A percentile compares a stretch with the other conserved stretches of the same genome.
Conservation (phyloP, 2,797 vertebrate species). For the Pangasius mekongensis region DNA sequence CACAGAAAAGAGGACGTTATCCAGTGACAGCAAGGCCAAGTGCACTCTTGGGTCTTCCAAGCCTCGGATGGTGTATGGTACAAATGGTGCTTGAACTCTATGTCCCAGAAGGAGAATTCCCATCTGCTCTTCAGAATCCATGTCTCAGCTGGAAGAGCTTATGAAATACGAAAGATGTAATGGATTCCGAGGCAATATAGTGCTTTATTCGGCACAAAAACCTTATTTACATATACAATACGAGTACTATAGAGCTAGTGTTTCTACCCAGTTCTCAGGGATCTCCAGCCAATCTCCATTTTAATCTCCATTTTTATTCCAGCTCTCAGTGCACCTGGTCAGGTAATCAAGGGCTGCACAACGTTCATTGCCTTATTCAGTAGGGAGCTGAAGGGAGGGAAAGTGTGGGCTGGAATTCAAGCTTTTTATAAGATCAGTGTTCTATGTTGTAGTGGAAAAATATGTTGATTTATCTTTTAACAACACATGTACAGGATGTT, state of each 20-base stretch:
- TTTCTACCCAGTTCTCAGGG: background rate
- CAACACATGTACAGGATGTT: background rate
- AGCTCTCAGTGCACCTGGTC: constrained; percentile 22
- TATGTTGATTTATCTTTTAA: constrained; percentile 18
- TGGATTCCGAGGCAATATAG: constrained; percentile 8
- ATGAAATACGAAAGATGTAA: constrained; percentile 27
- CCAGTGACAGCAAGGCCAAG: background rate
- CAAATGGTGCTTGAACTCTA: constrained; percentile 4
- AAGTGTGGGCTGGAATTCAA: background rate
- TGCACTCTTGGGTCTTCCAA: background rate
- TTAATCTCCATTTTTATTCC: constrained; percentile 35
- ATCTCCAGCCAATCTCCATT: constrained; percentile 19
- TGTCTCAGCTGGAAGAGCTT: constrained; percentile 13
- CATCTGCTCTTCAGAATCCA: constrained; percentile 19
- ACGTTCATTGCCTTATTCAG: background rate
- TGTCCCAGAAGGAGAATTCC: constrained; percentile 11
- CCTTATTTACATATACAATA: constrained; percentile 26
- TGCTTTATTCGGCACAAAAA: background rate
- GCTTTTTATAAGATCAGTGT: background rate
- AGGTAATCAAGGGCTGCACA: constrained; percentile 15
- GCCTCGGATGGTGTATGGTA: background rate
- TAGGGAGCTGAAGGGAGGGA: background rate
- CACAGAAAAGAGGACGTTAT: background rate
- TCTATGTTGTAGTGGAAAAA: background rate
- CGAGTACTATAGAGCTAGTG: background rate